These are phyloP conservation scores for Diorhabda carinulata DNA, from an alignment of 1,140 invertebrate species.

Conservation along the genomic window DNA sequence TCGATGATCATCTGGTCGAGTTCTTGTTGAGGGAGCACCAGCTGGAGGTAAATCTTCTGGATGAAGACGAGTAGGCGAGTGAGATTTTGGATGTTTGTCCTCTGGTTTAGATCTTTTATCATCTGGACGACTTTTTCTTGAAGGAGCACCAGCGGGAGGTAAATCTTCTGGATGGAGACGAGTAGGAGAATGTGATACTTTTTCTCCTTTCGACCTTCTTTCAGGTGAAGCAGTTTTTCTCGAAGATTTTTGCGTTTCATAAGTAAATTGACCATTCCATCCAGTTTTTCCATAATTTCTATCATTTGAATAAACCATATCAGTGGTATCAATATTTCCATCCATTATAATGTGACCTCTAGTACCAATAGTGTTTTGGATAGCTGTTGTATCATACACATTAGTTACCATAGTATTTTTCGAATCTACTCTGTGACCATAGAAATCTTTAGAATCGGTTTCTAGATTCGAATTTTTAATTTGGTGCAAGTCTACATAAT, in stretches of 20 bases:
- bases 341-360: constrained; percentile 38
- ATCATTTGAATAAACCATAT: constrained; percentile 43
- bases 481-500: constrained; percentile 32
- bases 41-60: constrained; percentile 5
- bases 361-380: constrained; percentile 42
- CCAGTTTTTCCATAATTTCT: constrained; percentile 43
- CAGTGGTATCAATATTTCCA: constrained; percentile 33
- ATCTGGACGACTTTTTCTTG: constrained; percentile 6
- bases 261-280: constrained; percentile 44
- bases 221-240: constrained; percentile 7
- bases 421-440: constrained; percentile 38
- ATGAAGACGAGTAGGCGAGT: background rate
- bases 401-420: constrained; percentile 35
- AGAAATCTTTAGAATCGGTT: constrained; percentile 40
- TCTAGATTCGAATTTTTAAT: background rate
- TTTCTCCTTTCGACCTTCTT: background rate
- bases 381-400: constrained; percentile 39
- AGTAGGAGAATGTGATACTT: background rate
- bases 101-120: too few relatives aligned
- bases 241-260: constrained; percentile 12
- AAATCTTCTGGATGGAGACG: constrained; percentile 11
- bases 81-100: background rate
- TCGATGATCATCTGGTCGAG: background rate
- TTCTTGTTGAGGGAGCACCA: constrained; percentile 1
- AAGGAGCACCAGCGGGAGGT: constrained; percentile 18